Evolutionary conservation across 2,113 vertebrate species (phyloP).

Genomic region (Calyptomena viridis): DNA sequence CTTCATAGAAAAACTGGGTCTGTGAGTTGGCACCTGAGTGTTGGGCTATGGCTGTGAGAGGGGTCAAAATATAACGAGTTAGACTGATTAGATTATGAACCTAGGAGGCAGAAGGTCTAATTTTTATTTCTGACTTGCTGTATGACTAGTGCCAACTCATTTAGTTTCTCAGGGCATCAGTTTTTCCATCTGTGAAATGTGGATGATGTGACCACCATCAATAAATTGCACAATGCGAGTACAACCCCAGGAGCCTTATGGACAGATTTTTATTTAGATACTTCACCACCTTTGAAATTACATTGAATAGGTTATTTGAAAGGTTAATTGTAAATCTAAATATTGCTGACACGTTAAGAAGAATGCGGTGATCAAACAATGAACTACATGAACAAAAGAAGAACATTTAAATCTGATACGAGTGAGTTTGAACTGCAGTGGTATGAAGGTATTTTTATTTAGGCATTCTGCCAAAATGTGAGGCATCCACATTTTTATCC

Average conservation of each 20-base stretch:
- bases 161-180: neutral
- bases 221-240: neutral
- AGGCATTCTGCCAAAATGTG: neutral
- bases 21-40: neutral
- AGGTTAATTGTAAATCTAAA: neutral
- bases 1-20: neutral
- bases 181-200: conserved; percentile 37
- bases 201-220: neutral
- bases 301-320: neutral
- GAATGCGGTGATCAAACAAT: neutral
- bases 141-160: neutral
- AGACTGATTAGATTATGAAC: neutral
- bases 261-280: conserved; percentile 43
- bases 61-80: neutral
- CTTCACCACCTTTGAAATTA: conserved; percentile 14
- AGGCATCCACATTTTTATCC: neutral
- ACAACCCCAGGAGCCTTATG: neutral
- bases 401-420: neutral
- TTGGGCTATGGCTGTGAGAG: neutral
- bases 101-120: neutral
- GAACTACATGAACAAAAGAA: neutral
- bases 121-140: conserved; percentile 8
- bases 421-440: neutral
- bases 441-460: neutral
- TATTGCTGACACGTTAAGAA: neutral